Base-by-base conservation (phyloP, 2,888 invertebrate genomes). In the Helleia helle region DNA sequence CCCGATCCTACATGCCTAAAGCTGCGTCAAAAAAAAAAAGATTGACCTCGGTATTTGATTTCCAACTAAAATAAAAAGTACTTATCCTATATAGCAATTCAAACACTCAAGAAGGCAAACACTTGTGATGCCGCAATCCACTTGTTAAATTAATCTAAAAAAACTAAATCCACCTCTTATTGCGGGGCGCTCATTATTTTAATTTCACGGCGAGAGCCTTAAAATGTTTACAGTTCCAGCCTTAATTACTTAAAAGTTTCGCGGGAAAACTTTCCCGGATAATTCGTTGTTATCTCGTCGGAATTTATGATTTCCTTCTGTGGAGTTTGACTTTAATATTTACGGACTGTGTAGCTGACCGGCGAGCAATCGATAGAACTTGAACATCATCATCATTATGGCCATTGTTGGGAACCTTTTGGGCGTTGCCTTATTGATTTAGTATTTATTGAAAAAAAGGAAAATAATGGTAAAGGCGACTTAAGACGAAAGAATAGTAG, bases 161-260 rank as follows among this genome's bases (percentile, higher is more conserved):
- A 26, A 15, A 30, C 30, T 30, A 30, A 22, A 22, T 34, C 8
- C 22, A 34, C 18, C 34, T 12, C 34, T 34, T 34, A 34, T 34
- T 34, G 22, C 12, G 9, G 31, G 11, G 7, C 22, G 34, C 34
- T 11, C 22, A 8, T 39, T 24, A 24, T 30, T 30, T 39, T 14
- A 39, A 30, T 39, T 30, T 28, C 38, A 13, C 30, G 7, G 14
- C 29, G n/a, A 22, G 22, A 22, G 34, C 18, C 34, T 34, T 34
- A 34, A 31, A 34, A 34, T 34, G 34, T 34, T 34, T 34, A 34
- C 39, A 39, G 39, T 39, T 39, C 24, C 29, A 24, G 11, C 24
- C 29, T 39, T 39, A 39, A 39, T 39, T 39, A 39, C 39, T 30
- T 29, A 39, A 39, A 39, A 39, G 39, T 39, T 30, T 13, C 22